These are phyloP conservation scores for Pomatostomus ruficeps DNA, from an alignment of 2,113 vertebrate genomes.

Conservation along the genomic window DNA sequence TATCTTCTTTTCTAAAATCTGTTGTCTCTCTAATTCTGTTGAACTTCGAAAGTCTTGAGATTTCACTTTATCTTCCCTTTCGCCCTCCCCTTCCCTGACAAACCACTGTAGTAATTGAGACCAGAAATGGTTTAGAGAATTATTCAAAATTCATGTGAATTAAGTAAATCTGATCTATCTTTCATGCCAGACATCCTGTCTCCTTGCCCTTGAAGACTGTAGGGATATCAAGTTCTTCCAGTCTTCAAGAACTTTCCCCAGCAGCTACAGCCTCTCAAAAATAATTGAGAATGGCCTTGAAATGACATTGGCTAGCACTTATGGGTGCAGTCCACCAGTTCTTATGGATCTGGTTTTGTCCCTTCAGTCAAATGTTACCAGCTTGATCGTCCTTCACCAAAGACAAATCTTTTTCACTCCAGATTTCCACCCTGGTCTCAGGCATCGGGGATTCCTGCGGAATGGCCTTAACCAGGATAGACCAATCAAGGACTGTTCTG, in stretches of 20 bases:
- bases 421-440: neutral
- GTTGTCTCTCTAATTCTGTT: neutral
- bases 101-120: neutral
- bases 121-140: neutral
- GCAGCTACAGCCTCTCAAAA: neutral
- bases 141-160: neutral
- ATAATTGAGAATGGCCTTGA: neutral
- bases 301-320: neutral
- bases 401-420: neutral
- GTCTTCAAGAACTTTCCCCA: neutral
- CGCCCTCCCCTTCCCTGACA: neutral
- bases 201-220: neutral
- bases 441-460: neutral
- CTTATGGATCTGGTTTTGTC: neutral
- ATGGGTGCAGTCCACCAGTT: neutral
- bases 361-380: rapidly evolving
- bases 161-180: neutral
- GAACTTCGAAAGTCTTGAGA: neutral
- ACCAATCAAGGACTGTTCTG: neutral
- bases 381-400: neutral
- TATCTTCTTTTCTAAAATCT: neutral
- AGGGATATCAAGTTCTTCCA: neutral
- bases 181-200: neutral
- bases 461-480: neutral
- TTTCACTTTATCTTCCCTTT: neutral